Evolutionary conservation across 2,113 vertebrate species (phyloP), one percentile per base, ranked within the genome.

Genomic region (Takifugu flavidus): DNA sequence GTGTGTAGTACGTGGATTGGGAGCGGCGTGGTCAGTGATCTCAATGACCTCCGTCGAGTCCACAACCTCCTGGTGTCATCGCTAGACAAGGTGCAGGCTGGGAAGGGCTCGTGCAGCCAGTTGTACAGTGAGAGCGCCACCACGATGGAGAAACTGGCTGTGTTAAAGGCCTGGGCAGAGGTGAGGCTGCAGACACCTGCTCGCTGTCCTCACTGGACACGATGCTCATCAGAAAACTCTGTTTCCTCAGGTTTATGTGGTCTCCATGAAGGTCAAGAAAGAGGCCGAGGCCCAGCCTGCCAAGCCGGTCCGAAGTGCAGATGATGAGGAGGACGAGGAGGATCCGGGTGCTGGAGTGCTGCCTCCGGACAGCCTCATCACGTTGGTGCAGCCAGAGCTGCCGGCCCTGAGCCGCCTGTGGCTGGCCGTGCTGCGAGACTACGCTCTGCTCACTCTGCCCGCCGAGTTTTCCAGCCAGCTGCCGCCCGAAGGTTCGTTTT

Each of bases 1-100:
- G 97, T 99, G 27, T 99, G 97, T 60, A 99, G 97, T 27, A 85
- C 96, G 0, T 99, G 97, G 97, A 99, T 99, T 29, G 95, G 97
- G 67, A 99, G 97, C 54, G 95, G 95, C 4, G 97, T 99, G 15
- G 96, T 99, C 66, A 99, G 96, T 72, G 97, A 99, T 86, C 92
- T 98, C 74, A 98, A 95, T 13, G 97, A 98, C 83, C 94, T 99
- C 29, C 95, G 96, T 27, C 90, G 97, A 59, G 97, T 99, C 72
- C 97, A 99, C 91, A 95, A 95, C 79, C 92, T 99, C 51, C 92
- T 99, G 26, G 96, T 99, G 64, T 99, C 96, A 46, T 98, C 97
- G 20, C 85, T 99, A 91, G 95, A 98, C 88, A 98, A 98, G 88
- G 94, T 96, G 66, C 96, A 98, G 88, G 89, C 96, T 25, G 96